Conservation (phyloP, 2,888 invertebrate species). For the Agapetus fuscipes region DNA sequence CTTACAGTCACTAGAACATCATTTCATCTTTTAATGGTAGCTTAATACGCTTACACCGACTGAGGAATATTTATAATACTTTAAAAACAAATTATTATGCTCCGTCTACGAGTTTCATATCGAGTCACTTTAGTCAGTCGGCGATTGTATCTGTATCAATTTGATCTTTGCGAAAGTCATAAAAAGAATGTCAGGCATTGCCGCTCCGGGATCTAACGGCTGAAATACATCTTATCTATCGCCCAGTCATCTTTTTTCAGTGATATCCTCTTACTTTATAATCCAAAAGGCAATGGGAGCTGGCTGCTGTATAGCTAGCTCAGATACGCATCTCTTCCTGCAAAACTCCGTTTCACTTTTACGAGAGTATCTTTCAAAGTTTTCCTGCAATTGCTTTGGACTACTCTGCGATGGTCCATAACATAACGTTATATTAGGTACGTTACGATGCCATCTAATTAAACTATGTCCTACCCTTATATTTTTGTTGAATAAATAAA, state of each 20-base stretch:
- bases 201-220: constrained; percentile 15
- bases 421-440: too few relatives aligned
- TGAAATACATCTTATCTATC: constrained; percentile 20
- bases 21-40: too few relatives aligned
- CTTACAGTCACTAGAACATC: too few relatives aligned
- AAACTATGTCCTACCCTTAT: too few relatives aligned
- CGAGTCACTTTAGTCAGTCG: too few relatives aligned
- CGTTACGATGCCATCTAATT: too few relatives aligned
- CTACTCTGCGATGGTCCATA: too few relatives aligned
- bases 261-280: constrained; percentile 20
- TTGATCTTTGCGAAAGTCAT: constrained; percentile 22
- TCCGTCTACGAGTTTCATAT: too few relatives aligned
- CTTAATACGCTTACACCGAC: too few relatives aligned
- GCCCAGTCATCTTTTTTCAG: constrained; percentile 21
- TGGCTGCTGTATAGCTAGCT: constrained; percentile 9
- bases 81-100: too few relatives aligned
- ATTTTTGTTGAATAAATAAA: too few relatives aligned
- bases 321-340: constrained; percentile 13
- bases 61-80: too few relatives aligned
- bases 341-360: constrained; percentile 11
- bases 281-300: constrained; percentile 20
- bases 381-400: constrained; percentile 11
- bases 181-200: constrained; percentile 21
- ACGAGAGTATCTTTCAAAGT: constrained; percentile 11
- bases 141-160: constrained; percentile 22